Evolutionary conservation across 2,797 vertebrate genomes (phyloP).

Genomic region (Enteromius radiatus): DNA sequence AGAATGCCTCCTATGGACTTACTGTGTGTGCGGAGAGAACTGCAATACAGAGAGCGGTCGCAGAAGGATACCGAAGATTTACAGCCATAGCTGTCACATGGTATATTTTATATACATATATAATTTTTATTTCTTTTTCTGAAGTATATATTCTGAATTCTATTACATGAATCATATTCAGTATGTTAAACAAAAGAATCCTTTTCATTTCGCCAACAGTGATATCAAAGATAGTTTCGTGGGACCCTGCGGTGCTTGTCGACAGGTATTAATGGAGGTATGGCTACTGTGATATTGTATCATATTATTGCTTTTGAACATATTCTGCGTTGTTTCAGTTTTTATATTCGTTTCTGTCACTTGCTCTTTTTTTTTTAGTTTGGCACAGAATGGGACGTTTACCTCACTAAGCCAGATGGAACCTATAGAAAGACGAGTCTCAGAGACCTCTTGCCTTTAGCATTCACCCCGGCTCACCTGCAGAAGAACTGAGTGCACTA

Average conservation of each 20-base stretch:
- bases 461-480: slow-evolving; percentile 84
- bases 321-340: slow-evolving; percentile 12
- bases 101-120: slow-evolving; percentile 67
- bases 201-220: slow-evolving; percentile 66
- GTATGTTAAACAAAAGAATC: not conserved
- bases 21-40: slow-evolving; percentile 87
- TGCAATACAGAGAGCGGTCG: slow-evolving; percentile 88
- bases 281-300: not conserved
- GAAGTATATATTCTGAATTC: too few relatives aligned
- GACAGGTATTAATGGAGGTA: slow-evolving; percentile 95
- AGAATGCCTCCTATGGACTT: slow-evolving; percentile 86
- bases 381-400: slow-evolving; percentile 84
- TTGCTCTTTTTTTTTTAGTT: slow-evolving; percentile 66
- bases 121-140: too few relatives aligned
- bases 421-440: slow-evolving; percentile 83
- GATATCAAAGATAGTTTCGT: slow-evolving; percentile 84
- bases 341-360: not conserved
- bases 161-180: not conserved
- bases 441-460: slow-evolving; percentile 83
- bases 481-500: slow-evolving; percentile 64
- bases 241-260: slow-evolving; percentile 88
- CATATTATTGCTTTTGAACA: not conserved
- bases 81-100: slow-evolving; percentile 88
- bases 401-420: slow-evolving; percentile 87
- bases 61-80: slow-evolving; percentile 85